Evolutionary conservation across 2,888 invertebrate genomes (phyloP).

Genomic region (Trachelus iudaicus): DNA sequence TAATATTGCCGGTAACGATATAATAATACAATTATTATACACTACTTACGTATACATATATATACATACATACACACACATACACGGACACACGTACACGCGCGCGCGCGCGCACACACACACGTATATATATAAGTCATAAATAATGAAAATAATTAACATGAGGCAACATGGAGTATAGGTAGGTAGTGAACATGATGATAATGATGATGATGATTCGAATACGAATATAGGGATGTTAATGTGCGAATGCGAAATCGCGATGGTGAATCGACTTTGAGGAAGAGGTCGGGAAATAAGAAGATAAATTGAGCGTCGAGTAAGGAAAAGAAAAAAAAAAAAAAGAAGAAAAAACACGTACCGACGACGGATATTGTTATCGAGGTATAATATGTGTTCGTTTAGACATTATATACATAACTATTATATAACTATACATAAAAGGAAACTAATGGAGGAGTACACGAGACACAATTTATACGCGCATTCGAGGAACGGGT

Average conservation of each 20-base stretch:
- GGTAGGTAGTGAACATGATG: slow-evolving; percentile 30
- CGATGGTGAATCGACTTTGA: not conserved
- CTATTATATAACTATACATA: slow-evolving; percentile 41
- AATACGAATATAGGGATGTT: slow-evolving; percentile 2
- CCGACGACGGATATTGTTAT: slow-evolving; percentile 50
- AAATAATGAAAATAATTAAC: slow-evolving; percentile 26
- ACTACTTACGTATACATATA: slow-evolving; percentile 18
- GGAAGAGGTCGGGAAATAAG: slow-evolving; percentile 4
- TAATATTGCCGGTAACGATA: slow-evolving; percentile 39
- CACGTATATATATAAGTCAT: slow-evolving; percentile 19
- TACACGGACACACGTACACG: slow-evolving; percentile 27
- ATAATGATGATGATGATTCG: slow-evolving; percentile 26
- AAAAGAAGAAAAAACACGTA: slow-evolving; percentile 21
- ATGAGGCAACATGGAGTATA: slow-evolving; percentile 15
- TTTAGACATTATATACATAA: slow-evolving; percentile 58
- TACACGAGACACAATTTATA: slow-evolving; percentile 7
- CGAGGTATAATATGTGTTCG: slow-evolving; percentile 63
- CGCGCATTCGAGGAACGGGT: not conserved
- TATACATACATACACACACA: slow-evolving; percentile 31
- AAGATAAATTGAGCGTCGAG: slow-evolving; percentile 4
- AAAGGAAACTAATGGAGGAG: slow-evolving; percentile 8
- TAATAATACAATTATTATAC: slow-evolving; percentile 31
- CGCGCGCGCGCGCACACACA: not conserved
- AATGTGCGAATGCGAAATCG: slow-evolving; percentile 3
- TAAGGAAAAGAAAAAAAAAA: slow-evolving; percentile 16